Evolutionary conservation across 2,888 invertebrate genomes (phyloP), one percentile per base, ranked within the genome.

Genomic region (Drosophila affinis): DNA sequence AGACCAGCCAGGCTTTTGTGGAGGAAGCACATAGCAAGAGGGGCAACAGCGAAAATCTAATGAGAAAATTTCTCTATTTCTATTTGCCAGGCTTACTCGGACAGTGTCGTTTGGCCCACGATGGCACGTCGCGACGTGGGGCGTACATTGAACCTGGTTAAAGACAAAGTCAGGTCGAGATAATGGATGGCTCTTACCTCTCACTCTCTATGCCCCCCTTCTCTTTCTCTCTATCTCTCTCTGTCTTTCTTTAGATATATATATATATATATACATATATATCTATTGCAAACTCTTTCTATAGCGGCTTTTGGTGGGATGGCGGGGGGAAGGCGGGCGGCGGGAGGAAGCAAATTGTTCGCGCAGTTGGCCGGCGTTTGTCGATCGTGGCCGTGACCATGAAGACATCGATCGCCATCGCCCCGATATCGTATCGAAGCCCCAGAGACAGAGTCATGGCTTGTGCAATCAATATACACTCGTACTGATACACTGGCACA

Each of bases 61-160:
- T 90, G 88, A 77, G 75, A 67, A 80, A 84, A 85, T 85, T 89
- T 88, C 87, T 88, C 88, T 87, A 87, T 88, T 81, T 79, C 81
- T 83, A 78, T 81, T 81, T 57, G 80, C 70, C 62, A 67, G 49
- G 75, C 58, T 56, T 57, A 67, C 49, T 72, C 34, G 34, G 34
- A 34, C 34, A 34, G 62, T 68, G 75, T 46, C 55, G 58, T 49
- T 63, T 34, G 55, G 18, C 10, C 48, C 34, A 29, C 58, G 62
- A 12, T 39, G 45, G 57, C 57, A 24, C 56, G 54, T 57, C 63
- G 70, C 73, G 77, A 75, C 79, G 87, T 79, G 84, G 81, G 77
- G 62, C 84, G 83, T 83, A 84, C 83, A 72, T 83, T 83, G 83
- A 83, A 83, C 83, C 72, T 83, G 76, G 77, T 72, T 67, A 85